These are phyloP conservation scores for Caloenas nicobarica DNA, from an alignment of 2,113 vertebrate species.

Conservation along the genomic window DNA sequence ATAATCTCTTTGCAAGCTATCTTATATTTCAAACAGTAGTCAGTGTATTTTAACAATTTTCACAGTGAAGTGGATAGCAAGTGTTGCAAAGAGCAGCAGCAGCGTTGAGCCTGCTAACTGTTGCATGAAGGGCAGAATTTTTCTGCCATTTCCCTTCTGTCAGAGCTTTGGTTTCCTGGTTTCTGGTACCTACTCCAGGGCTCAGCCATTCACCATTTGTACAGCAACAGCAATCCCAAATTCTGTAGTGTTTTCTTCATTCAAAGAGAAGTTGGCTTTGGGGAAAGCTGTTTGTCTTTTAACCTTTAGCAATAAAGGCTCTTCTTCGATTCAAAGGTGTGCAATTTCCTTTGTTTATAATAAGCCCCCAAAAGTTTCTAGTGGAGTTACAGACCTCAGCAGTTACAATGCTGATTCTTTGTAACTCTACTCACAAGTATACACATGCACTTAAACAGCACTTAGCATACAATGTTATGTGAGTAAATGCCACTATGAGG, in stretches of 20 bases:
- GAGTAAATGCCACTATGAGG: neutral
- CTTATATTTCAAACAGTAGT: neutral
- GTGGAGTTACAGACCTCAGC: neutral
- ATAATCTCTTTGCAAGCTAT: neutral
- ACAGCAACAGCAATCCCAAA: neutral
- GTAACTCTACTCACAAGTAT: neutral
- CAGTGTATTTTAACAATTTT: neutral
- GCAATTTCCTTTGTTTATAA: neutral
- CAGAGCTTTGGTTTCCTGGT: neutral
- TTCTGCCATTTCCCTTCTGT: neutral
- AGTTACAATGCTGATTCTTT: neutral
- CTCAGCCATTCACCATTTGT: neutral
- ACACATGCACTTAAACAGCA: neutral
- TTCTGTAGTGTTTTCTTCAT: neutral
- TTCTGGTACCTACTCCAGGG: neutral
- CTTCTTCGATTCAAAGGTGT: neutral
- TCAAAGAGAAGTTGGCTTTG: neutral
- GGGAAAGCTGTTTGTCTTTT: neutral
- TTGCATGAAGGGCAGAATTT: neutral
- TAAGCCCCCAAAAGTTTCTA: neutral
- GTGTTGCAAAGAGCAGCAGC: neutral
- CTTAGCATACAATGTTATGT: neutral
- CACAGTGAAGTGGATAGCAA: accelerated
- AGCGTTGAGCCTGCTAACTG: neutral
- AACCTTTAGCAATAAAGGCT: neutral